These are phyloP conservation scores for Antitype chi DNA, from an alignment of 2,888 invertebrate genomes.

Conservation along the genomic window DNA sequence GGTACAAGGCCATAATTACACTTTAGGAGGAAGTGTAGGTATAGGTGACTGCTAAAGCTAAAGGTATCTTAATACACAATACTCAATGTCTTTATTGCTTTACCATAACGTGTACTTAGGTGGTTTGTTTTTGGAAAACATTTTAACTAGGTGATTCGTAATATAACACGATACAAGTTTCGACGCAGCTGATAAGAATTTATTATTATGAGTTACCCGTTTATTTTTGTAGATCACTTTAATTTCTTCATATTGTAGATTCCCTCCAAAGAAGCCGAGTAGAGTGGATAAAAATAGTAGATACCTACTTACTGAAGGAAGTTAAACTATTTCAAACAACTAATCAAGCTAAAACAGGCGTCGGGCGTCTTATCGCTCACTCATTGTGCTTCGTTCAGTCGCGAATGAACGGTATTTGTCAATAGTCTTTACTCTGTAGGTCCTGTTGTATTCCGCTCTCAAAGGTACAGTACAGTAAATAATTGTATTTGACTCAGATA, in stretches of 20 bases:
- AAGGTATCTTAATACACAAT: background rate
- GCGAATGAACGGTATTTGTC: conserved; percentile 63
- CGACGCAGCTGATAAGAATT: background rate
- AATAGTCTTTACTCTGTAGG: conserved; percentile 25
- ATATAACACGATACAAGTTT: background rate
- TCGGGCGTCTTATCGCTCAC: conserved; percentile 48
- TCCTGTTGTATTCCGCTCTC: conserved; percentile 21
- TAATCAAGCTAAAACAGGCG: conserved; percentile 56
- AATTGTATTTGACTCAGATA: conserved; percentile 39
- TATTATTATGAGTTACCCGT: background rate
- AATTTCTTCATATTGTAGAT: background rate
- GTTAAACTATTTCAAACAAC: conserved; percentile 39
- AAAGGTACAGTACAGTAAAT: conserved; percentile 25
- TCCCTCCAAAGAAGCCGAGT: background rate
- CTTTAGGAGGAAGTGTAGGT: background rate
- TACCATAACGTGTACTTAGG: too few relatives aligned
- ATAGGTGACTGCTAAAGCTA: background rate
- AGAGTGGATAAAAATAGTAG: background rate
- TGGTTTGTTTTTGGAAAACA: background rate
- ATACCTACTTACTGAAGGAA: background rate
- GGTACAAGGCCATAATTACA: background rate
- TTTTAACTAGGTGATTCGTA: background rate
- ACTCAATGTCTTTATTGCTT: too few relatives aligned
- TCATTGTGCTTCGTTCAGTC: conserved; percentile 56
- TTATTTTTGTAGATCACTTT: background rate